A percentile compares a stretch with the other conserved stretches of the same genome.
Conservation (phyloP, 2,888 invertebrate species). For the Diachrysia chrysitis region DNA sequence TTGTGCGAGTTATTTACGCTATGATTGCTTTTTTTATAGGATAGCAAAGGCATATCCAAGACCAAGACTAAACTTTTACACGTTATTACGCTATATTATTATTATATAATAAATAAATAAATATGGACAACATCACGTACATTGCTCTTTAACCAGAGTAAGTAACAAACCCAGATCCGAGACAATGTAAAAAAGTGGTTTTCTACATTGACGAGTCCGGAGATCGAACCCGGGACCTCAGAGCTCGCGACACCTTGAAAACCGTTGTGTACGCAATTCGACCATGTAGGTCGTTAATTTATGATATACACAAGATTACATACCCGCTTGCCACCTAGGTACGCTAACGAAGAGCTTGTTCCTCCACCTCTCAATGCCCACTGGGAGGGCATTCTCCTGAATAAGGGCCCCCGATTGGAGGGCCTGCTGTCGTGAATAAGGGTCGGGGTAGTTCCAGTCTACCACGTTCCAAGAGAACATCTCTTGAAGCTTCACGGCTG, state of each 20-base stretch:
- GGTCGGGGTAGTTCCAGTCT: constrained; percentile 93
- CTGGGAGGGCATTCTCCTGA: constrained; percentile 94
- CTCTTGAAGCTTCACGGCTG: constrained; percentile 90
- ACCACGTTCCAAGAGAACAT: constrained; percentile 93
- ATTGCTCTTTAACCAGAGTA: no score
- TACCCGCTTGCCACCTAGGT: constrained; percentile 94
- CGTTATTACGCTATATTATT: neutral
- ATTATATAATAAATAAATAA: no score
- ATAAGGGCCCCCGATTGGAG: constrained; percentile 91
- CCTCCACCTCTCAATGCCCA: constrained; percentile 94
- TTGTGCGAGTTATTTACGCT: neutral
- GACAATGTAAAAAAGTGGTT: no score
- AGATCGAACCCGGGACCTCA: no score
- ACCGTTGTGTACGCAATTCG: no score
- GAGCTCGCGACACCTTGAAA: no score
- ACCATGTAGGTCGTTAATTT: no score
- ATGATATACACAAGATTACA: no score
- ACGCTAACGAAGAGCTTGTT: constrained; percentile 95
- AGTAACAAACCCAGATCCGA: no score
- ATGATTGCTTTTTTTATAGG: neutral
- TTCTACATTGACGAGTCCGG: no score
- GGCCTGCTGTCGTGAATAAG: constrained; percentile 90
- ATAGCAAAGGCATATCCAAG: neutral
- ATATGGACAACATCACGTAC: no score
- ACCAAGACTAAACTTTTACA: neutral